Conservation (phyloP, 2,888 invertebrate species). For the Lasioglossum morio region DNA sequence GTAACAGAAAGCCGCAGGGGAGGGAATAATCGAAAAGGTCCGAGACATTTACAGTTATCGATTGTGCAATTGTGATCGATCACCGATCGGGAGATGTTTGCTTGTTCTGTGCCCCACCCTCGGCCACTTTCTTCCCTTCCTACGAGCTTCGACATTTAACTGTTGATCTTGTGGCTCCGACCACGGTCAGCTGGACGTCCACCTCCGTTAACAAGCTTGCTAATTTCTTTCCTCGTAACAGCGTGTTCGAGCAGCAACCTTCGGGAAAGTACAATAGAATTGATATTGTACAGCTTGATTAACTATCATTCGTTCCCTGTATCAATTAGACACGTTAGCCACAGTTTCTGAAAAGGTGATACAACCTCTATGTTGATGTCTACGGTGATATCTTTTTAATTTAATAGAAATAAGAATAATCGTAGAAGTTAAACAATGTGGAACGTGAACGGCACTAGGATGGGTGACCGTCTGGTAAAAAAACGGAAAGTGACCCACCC, state of each 20-base stretch:
- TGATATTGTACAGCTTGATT: neutral
- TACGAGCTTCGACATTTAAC: constrained; percentile 36
- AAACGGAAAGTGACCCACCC: no score
- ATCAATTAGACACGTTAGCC: neutral
- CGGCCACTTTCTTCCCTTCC: neutral
- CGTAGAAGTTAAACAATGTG: no score
- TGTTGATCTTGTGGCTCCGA: neutral
- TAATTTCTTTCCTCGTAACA: neutral
- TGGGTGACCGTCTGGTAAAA: no score
- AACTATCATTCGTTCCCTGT: neutral
- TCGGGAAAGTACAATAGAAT: neutral
- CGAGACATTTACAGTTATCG: constrained; percentile 54
- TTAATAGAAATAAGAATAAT: neutral
- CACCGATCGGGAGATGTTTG: constrained; percentile 35
- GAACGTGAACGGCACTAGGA: no score
- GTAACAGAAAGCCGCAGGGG: constrained; percentile 31
- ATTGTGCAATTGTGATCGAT: constrained; percentile 56
- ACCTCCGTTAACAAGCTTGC: neutral
- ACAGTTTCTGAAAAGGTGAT: no score
- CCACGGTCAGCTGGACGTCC: neutral
- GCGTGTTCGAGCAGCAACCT: neutral
- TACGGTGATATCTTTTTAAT: no score
- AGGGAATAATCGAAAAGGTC: constrained; percentile 58
- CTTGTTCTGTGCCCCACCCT: constrained; percentile 17
- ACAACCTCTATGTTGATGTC: no score